phyloP scores from a whole-genome alignment of 2,888 invertebrate species.

The Tiliacea aurago region DNA sequence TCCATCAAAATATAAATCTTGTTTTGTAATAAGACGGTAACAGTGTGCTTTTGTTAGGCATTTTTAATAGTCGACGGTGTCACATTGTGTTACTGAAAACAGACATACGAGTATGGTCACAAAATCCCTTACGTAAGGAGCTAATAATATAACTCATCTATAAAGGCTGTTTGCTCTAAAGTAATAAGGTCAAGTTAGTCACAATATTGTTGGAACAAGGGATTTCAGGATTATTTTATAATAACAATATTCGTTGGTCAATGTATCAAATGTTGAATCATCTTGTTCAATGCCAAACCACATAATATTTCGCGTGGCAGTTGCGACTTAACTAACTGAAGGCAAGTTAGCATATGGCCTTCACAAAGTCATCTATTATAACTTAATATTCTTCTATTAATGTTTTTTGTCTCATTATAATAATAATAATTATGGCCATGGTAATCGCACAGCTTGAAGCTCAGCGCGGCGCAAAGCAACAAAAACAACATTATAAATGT shows the following conservation, averaged over 20 bases:
- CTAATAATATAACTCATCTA: slow-evolving; percentile 15
- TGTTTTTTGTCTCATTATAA: neutral
- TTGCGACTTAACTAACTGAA: slow-evolving; percentile 24
- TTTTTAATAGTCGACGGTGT: neutral
- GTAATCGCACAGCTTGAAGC: neutral
- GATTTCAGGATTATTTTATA: slow-evolving; percentile 10
- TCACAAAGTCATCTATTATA: slow-evolving; percentile 7
- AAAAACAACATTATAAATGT: neutral
- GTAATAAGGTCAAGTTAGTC: slow-evolving; percentile 40
- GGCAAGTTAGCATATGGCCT: slow-evolving; percentile 35
- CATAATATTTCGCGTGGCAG: slow-evolving; percentile 42
- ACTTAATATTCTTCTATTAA: neutral
- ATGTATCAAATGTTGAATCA: slow-evolving; percentile 49
- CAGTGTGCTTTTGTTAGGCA: neutral
- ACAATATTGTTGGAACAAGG: slow-evolving; percentile 32
- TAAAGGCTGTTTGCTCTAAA: slow-evolving; percentile 3
- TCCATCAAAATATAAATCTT: no score
- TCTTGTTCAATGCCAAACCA: slow-evolving; percentile 50
- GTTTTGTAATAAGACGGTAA: no score
- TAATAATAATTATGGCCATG: neutral
- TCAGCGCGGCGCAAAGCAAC: neutral
- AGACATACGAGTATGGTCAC: neutral
- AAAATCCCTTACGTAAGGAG: neutral
- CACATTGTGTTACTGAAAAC: neutral
- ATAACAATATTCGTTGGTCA: slow-evolving; percentile 9